A percentile compares a stretch with the other conserved stretches of the same genome.
Evolutionary conservation across 2,113 vertebrate genomes (phyloP).

Genomic region (Catharus bicknelli): DNA sequence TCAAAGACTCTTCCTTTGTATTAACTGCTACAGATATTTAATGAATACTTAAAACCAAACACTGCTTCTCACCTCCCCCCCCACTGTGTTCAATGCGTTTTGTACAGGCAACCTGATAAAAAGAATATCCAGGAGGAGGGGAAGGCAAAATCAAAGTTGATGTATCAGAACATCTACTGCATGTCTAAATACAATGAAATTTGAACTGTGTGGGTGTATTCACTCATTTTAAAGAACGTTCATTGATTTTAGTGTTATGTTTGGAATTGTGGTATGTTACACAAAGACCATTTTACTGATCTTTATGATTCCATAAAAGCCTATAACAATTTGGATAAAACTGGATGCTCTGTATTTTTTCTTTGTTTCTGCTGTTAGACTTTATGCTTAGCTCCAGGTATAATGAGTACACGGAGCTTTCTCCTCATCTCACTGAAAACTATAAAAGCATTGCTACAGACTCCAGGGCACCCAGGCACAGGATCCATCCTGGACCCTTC

Average conservation of each 20-base stretch:
- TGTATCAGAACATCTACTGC: conserved; percentile 51
- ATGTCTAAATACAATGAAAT: conserved; percentile 63
- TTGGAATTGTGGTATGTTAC: conserved; percentile 44
- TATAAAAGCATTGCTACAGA: neutral
- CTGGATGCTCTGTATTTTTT: neutral
- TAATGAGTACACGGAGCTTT: neutral
- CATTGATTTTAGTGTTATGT: conserved; percentile 54
- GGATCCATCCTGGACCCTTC: neutral
- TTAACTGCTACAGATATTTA: conserved; percentile 72
- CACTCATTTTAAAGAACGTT: conserved; percentile 47
- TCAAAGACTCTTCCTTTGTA: conserved; percentile 69
- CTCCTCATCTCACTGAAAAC: neutral
- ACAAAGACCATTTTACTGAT: conserved; percentile 40
- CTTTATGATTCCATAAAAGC: conserved; percentile 47
- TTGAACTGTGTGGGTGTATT: conserved; percentile 57
- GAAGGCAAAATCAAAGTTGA: conserved; percentile 32
- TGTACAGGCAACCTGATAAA: conserved; percentile 44
- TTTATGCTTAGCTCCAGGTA: conserved; percentile 4
- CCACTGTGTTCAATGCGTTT: conserved; percentile 41
- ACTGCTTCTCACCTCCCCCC: neutral
- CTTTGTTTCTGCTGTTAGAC: conserved; percentile 21
- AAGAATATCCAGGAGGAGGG: conserved; percentile 43
- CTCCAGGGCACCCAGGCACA: neutral
- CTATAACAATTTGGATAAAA: conserved; percentile 26
- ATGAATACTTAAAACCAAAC: conserved; percentile 66